A percentile compares a stretch with the other conserved stretches of the same genome.
phyloP scores from a whole-genome alignment of 1,140 invertebrate species.

The Lutraria rhynchaena region DNA sequence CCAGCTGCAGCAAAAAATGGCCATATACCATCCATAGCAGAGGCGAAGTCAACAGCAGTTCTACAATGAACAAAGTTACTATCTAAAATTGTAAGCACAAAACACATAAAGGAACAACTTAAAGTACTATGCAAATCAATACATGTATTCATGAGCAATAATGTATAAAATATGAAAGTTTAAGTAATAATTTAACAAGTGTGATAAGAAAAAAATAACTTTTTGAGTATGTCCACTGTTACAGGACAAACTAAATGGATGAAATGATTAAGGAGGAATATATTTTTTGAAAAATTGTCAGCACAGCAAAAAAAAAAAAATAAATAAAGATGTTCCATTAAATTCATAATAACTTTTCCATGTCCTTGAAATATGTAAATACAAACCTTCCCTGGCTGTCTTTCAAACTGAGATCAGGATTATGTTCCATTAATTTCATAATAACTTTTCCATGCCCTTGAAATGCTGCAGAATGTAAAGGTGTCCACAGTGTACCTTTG shows the following conservation, averaged over 20 bases:
- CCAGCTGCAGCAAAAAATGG: conserved; percentile 80
- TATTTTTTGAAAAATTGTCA: too few relatives aligned
- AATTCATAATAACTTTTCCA: conserved; percentile 79
- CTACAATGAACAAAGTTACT: conserved; percentile 70
- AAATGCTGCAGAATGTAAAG: conserved; percentile 79
- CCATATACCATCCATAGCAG: conserved; percentile 80
- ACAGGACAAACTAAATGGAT: too few relatives aligned
- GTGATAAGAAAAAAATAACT: too few relatives aligned
- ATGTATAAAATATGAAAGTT: too few relatives aligned
- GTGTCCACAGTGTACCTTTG: conserved; percentile 78
- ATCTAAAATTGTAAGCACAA: too few relatives aligned
- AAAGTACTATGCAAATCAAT: too few relatives aligned
- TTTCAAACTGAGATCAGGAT: conserved; percentile 71
- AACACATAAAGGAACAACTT: too few relatives aligned
- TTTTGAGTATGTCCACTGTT: too few relatives aligned
- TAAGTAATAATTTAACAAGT: too few relatives aligned
- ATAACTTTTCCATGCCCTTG: conserved; percentile 80
- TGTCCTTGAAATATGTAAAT: conserved; percentile 79
- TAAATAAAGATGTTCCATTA: conserved; percentile 78
- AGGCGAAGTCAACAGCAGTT: conserved; percentile 80
- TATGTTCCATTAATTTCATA: conserved; percentile 77
- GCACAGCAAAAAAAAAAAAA: too few relatives aligned
- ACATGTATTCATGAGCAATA: too few relatives aligned
- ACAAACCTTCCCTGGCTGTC: conserved; percentile 76
- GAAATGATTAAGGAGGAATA: too few relatives aligned